These are phyloP conservation scores for Epistrophella euchroma DNA, from an alignment of 2,888 invertebrate genomes.

Conservation along the genomic window DNA sequence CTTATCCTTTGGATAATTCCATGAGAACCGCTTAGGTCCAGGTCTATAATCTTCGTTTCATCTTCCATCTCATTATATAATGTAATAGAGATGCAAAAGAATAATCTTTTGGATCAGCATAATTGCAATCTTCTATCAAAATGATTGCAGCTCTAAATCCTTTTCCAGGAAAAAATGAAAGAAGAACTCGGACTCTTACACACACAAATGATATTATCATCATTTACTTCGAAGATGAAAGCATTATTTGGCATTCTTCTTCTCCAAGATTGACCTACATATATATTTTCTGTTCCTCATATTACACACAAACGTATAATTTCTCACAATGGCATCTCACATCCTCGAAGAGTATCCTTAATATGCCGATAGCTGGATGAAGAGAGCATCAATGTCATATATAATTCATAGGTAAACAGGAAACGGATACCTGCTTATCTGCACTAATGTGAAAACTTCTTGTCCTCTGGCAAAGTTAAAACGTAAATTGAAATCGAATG, in stretches of 20 bases:
- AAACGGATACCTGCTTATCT: conserved; percentile 75
- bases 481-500: conserved; percentile 75
- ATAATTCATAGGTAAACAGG: conserved; percentile 75
- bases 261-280: conserved; percentile 6
- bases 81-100: conserved; percentile 42
- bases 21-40: conserved; percentile 45
- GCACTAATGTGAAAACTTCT: conserved; percentile 75
- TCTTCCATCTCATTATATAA: conserved; percentile 45
- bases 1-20: conserved; percentile 31
- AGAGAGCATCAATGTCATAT: conserved; percentile 71
- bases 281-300: background rate
- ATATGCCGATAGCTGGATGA: conserved; percentile 36
- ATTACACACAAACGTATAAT: background rate
- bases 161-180: background rate
- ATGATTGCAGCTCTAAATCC: conserved; percentile 68
- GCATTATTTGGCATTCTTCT: conserved; percentile 28
- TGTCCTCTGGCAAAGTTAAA: conserved; percentile 65
- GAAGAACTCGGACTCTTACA: conserved; percentile 9
- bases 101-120: conserved; percentile 64
- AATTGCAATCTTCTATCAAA: conserved; percentile 68
- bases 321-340: conserved; percentile 33
- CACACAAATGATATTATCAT: conserved; percentile 48
- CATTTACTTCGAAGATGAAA: conserved; percentile 49
- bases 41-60: conserved; percentile 4
- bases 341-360: conserved; percentile 50